Evolutionary conservation across 2,113 vertebrate species (phyloP).

Genomic region (Platycercus adscitus): DNA sequence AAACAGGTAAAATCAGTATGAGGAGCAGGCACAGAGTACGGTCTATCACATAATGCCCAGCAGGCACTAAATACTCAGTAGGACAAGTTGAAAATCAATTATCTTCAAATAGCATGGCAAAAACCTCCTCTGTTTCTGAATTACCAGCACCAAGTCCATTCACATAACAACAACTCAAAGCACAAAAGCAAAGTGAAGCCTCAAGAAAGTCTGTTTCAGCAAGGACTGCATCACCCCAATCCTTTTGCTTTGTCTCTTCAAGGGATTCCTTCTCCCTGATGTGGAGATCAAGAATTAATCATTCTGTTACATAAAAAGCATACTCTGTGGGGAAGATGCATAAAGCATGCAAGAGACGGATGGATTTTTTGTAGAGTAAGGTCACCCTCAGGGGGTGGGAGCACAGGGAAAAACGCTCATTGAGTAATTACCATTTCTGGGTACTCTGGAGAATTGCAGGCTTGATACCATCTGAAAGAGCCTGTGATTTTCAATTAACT

Average conservation of each 20-base stretch:
- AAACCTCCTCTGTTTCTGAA: background rate
- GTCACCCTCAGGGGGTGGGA: slow-evolving; percentile 46
- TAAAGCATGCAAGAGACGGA: background rate
- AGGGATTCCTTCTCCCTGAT: slow-evolving; percentile 13
- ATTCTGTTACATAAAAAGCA: slow-evolving; percentile 51
- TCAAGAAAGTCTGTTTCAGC: background rate
- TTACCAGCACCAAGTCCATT: background rate
- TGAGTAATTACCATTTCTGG: slow-evolving; percentile 41
- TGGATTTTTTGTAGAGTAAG: slow-evolving; percentile 23
- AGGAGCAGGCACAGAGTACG: background rate
- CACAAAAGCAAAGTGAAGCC: background rate
- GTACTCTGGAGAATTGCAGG: background rate
- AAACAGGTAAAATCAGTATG: background rate
- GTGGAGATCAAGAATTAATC: slow-evolving; percentile 53
- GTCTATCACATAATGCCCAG: background rate
- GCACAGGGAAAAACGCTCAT: slow-evolving; percentile 14
- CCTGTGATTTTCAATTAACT: slow-evolving; percentile 48
- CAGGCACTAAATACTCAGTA: background rate
- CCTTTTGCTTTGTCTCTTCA: slow-evolving; percentile 17
- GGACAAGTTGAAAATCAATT: slow-evolving; percentile 8
- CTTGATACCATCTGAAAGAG: slow-evolving; percentile 21
- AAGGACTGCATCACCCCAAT: background rate
- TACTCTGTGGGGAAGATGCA: slow-evolving; percentile 21
- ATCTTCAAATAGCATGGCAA: background rate
- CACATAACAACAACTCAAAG: slow-evolving; percentile 15